phyloP scores from a whole-genome alignment of 1,140 invertebrate genomes.

The Eupristina koningsbergeri region DNA sequence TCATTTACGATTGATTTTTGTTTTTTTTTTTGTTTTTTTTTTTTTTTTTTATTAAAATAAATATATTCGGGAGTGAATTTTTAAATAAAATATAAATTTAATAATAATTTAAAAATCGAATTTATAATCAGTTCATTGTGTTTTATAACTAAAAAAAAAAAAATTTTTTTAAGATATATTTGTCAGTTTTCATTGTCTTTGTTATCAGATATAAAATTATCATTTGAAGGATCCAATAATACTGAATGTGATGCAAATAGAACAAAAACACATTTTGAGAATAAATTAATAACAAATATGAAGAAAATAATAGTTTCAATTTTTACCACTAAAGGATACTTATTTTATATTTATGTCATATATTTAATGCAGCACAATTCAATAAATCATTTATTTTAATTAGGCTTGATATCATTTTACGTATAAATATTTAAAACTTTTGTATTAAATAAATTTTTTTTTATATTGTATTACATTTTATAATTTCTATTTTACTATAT shows the following conservation, averaged over 20 bases:
- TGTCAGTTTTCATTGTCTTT: background rate
- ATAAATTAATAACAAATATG: background rate
- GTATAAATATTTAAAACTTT: no score
- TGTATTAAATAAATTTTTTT: no score
- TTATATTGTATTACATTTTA: no score
- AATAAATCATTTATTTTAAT: background rate
- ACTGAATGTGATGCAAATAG: background rate
- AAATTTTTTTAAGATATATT: background rate
- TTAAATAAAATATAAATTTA: background rate
- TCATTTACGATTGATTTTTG: no score
- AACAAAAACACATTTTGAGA: background rate
- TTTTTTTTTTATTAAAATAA: no score
- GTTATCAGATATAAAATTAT: background rate
- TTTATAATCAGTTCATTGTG: background rate
- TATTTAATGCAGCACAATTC: background rate
- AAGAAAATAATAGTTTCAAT: no score
- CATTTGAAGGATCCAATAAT: background rate
- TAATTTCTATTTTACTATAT: no score
- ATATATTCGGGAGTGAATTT: background rate
- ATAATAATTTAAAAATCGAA: background rate
- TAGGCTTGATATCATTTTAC: no score
- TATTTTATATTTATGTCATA: background rate
- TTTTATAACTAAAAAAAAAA: background rate
- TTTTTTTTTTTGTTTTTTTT: no score
- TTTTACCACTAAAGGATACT: no score